These are phyloP conservation scores for Aplysina aerophoba DNA, from an alignment of 37 sponge, comb jelly and placozoan species.

Conservation along the genomic window DNA sequence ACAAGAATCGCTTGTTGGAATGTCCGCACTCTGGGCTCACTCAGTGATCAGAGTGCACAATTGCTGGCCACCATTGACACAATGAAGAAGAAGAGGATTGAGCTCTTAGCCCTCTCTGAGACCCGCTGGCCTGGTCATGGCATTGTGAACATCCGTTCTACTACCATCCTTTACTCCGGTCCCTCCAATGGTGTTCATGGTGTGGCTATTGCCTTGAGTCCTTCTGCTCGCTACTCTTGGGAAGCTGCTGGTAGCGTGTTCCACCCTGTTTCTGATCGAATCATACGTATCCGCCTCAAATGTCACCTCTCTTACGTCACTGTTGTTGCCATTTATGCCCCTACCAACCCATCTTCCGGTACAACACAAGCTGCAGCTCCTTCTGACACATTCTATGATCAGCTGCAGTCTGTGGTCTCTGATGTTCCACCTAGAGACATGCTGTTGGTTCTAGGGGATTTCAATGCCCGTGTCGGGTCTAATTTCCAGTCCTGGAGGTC, in stretches of 20 bases:
- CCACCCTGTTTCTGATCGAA: conserved; percentile 1
- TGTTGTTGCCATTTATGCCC: not conserved
- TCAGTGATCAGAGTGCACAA: conserved; percentile 5
- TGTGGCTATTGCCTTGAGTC: not conserved
- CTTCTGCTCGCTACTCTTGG: not conserved
- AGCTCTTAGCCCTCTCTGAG: conserved; percentile 6
- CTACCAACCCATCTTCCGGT: not conserved
- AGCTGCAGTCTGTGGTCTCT: not conserved
- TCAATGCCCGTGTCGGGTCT: conserved; percentile 11
- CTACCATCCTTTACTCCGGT: conserved; percentile 14
- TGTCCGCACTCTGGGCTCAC: conserved; percentile 1
- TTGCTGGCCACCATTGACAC: not conserved
- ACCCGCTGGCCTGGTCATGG: conserved; percentile 22
- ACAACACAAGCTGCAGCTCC: not conserved
- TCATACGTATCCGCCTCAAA: not conserved
- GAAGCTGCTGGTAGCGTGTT: conserved; percentile 4
- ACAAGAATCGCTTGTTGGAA: conserved; percentile 15
- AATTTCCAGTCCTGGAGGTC: conserved; percentile 6
- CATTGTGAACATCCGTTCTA: not conserved
- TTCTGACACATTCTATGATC: conserved; percentile 7
- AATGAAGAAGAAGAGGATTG: conserved; percentile 5
- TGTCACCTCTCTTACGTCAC: not conserved
- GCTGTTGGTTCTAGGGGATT: not conserved
- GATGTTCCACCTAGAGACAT: not conserved
- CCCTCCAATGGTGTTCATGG: not conserved